These are phyloP conservation scores for Heterotis niloticus DNA, from an alignment of 2,113 vertebrate genomes.

Conservation along the genomic window DNA sequence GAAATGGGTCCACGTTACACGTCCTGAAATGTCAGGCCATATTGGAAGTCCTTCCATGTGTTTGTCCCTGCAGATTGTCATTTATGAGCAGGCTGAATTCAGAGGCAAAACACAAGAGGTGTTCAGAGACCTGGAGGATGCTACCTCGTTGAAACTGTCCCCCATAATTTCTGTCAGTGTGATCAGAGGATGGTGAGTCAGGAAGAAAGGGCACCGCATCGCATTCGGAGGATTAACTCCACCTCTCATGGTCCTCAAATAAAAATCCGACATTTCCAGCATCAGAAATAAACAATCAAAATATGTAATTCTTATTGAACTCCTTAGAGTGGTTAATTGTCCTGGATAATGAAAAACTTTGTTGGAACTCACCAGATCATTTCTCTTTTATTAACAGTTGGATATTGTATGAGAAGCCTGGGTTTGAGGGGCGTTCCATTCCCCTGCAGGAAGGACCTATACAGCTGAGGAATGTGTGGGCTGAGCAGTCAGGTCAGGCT, in stretches of 20 bases:
- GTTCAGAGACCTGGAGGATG: constrained; percentile 73
- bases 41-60: background rate
- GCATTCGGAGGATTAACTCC: background rate
- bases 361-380: background rate
- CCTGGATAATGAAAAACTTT: too few species aligned
- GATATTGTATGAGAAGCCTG: constrained; percentile 85
- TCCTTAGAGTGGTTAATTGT: too few species aligned
- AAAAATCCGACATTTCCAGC: background rate
- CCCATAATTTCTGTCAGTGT: constrained; percentile 76
- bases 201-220: background rate
- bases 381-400: constrained; percentile 63
- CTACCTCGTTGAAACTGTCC: constrained; percentile 73
- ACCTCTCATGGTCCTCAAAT: background rate
- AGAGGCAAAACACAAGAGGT: constrained; percentile 70
- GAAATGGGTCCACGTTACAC: too few species aligned
- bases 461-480: constrained; percentile 78
- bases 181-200: constrained; percentile 84
- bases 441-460: constrained; percentile 81
- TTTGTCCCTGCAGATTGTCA: constrained; percentile 69
- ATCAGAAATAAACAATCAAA: background rate
- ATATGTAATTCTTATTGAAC: background rate
- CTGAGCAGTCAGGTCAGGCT: constrained; percentile 42
- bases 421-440: constrained; percentile 79
- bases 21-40: background rate
- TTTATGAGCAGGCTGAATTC: constrained; percentile 69